phyloP scores from a whole-genome alignment of 2,888 invertebrate species.

The Drosophila multiciliata region DNA sequence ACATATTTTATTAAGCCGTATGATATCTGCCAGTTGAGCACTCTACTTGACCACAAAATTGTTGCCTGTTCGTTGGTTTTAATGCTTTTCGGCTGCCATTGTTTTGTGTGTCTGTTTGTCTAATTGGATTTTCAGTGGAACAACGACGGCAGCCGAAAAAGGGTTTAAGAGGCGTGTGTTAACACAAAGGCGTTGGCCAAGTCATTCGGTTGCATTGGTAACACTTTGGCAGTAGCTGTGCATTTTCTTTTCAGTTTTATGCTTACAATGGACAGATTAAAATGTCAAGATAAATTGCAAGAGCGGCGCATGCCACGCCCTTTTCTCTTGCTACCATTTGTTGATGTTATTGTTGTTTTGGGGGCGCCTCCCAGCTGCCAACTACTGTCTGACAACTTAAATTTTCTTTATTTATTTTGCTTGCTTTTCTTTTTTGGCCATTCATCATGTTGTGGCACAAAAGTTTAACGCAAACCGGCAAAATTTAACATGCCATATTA shows the following conservation, averaged over 20 bases:
- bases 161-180: conserved; percentile 33
- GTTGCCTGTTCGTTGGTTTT: conserved; percentile 23
- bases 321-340: conserved; percentile 6
- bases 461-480: conserved; percentile 34
- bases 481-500: conserved; percentile 52
- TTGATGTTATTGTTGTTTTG: neutral
- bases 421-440: conserved; percentile 31
- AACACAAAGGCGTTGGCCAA: conserved; percentile 50
- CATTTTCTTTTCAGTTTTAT: conserved; percentile 4
- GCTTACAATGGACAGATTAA: conserved; percentile 59
- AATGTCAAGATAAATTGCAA: conserved; percentile 72
- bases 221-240: conserved; percentile 34
- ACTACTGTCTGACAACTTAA: conserved; percentile 53
- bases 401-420: conserved; percentile 45
- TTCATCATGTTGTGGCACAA: conserved; percentile 50
- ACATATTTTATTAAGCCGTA: neutral
- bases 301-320: conserved; percentile 48
- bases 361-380: conserved; percentile 21
- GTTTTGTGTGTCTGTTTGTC: conserved; percentile 71
- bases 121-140: conserved; percentile 66
- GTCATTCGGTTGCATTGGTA: conserved; percentile 21
- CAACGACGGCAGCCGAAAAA: conserved; percentile 6
- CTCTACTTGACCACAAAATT: neutral
- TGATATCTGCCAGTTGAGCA: neutral
- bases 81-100: conserved; percentile 45